phyloP scores from a whole-genome alignment of 2,113 vertebrate genomes.

The Macquaria australasica region DNA sequence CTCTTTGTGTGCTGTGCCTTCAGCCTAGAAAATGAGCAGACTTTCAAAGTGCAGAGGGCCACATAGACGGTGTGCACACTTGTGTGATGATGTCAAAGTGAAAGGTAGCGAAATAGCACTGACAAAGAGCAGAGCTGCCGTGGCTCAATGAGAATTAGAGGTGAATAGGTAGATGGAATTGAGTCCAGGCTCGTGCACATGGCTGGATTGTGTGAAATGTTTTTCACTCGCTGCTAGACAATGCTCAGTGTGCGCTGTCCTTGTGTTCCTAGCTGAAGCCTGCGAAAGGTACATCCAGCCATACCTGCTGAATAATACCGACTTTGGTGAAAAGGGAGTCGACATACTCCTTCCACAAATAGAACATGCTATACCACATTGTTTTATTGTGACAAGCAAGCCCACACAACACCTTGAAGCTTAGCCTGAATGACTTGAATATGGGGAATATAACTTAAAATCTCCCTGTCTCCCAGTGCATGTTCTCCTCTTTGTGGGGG shows the following conservation, averaged over 20 bases:
- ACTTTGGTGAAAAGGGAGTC: conserved; percentile 20
- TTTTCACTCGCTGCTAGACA: conserved; percentile 52
- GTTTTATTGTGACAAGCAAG: conserved; percentile 29
- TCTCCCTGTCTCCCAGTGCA: conserved; percentile 41
- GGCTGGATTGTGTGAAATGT: conserved; percentile 60
- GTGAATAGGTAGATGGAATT: conserved; percentile 65
- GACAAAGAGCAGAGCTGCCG: conserved; percentile 77
- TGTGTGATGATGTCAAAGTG: conserved; percentile 62
- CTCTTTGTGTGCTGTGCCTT: conserved; percentile 23
- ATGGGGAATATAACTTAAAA: conserved; percentile 41
- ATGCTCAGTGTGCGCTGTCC: conserved; percentile 60
- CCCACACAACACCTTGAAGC: conserved; percentile 13
- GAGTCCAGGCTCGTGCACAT: conserved; percentile 39
- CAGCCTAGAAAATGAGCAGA: conserved; percentile 68
- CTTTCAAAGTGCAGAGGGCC: conserved; percentile 65
- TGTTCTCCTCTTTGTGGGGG: conserved; percentile 63
- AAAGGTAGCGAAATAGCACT: conserved; percentile 61
- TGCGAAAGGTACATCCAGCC: conserved; percentile 46
- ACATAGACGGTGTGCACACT: conserved; percentile 34
- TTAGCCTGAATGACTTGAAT: conserved; percentile 25
- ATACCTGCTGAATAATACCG: conserved; percentile 25
- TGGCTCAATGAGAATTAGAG: conserved; percentile 57
- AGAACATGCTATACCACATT: conserved; percentile 18
- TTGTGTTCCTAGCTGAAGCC: conserved; percentile 38
- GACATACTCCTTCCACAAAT: not conserved